phyloP scores from a whole-genome alignment of 2,888 invertebrate genomes.

The Dryobotodes eremita region DNA sequence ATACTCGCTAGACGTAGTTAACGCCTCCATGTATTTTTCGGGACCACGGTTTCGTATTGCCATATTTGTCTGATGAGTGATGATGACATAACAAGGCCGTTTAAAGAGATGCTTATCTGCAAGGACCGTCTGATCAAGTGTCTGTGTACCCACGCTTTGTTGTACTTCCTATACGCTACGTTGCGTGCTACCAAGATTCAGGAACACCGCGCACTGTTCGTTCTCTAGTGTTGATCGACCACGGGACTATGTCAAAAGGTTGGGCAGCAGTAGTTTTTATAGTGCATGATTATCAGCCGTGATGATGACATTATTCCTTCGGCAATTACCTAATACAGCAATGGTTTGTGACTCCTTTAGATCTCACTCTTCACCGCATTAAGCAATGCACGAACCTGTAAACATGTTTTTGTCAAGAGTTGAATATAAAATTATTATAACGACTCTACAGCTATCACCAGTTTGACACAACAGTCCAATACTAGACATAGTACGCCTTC shows the following conservation, averaged over 20 bases:
- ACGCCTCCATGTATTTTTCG: background rate
- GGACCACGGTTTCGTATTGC: background rate
- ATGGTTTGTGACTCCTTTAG: background rate
- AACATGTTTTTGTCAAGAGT: background rate
- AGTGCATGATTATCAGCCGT: background rate
- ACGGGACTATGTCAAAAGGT: too few relatives aligned
- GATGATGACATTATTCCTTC: background rate
- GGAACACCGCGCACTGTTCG: too few relatives aligned
- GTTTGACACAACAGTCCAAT: background rate
- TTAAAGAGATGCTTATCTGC: background rate
- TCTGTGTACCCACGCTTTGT: background rate
- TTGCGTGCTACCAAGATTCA: slow-evolving; percentile 15
- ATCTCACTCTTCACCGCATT: background rate
- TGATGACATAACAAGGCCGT: background rate
- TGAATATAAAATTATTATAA: too few relatives aligned
- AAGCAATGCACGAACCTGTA: background rate
- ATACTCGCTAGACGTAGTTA: background rate
- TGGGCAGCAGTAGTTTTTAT: too few relatives aligned
- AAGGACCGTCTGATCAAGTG: background rate
- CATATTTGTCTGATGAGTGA: background rate
- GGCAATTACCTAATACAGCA: background rate
- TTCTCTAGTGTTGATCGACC: background rate
- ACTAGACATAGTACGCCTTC: background rate
- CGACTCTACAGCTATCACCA: too few relatives aligned
- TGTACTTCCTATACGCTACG: background rate